Evolutionary conservation across 2,113 vertebrate species (phyloP).

Genomic region (Neogobius melanostomus): DNA sequence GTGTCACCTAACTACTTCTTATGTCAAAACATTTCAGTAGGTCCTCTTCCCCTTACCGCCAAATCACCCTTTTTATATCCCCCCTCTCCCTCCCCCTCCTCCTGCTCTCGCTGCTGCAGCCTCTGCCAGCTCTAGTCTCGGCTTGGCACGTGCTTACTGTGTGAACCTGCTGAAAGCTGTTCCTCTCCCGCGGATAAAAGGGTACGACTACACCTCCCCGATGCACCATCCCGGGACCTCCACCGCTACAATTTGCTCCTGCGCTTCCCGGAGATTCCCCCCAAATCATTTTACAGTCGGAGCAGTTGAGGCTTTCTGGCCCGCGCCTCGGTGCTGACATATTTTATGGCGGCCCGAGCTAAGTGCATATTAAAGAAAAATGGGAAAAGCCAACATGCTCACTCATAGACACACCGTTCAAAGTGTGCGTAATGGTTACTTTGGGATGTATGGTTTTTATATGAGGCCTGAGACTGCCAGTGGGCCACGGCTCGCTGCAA

Average conservation of each 20-base stretch:
- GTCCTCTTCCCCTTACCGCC: conserved; percentile 55
- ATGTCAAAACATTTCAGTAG: conserved; percentile 71
- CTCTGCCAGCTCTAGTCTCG: conserved; percentile 49
- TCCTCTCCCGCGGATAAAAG: conserved; percentile 41
- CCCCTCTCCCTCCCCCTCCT: conserved; percentile 17
- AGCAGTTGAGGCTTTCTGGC: conserved; percentile 35
- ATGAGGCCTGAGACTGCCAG: conserved; percentile 51
- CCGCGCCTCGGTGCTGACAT: conserved; percentile 51
- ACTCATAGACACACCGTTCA: conserved; percentile 39
- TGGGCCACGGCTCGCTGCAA: conserved; percentile 28
- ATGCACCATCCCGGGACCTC: conserved; percentile 23
- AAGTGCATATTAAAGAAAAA: conserved; percentile 58
- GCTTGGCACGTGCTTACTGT: conserved; percentile 51
- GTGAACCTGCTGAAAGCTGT: conserved; percentile 67
- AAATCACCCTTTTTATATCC: conserved; percentile 61
- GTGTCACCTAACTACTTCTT: conserved; percentile 67
- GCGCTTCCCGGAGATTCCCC: conserved; percentile 26
- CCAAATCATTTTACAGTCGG: conserved; percentile 36
- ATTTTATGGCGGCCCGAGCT: conserved; percentile 52
- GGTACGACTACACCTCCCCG: conserved; percentile 40
- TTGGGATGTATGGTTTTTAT: conserved; percentile 52
- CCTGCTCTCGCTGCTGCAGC: conserved; percentile 31
- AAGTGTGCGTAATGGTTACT: conserved; percentile 55
- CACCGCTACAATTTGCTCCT: conserved; percentile 14
- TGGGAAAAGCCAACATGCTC: conserved; percentile 54